Evolutionary conservation across 2,888 invertebrate genomes (phyloP), one percentile per base, ranked within the genome.

Genomic region (Trissolcus brochymenae): DNA sequence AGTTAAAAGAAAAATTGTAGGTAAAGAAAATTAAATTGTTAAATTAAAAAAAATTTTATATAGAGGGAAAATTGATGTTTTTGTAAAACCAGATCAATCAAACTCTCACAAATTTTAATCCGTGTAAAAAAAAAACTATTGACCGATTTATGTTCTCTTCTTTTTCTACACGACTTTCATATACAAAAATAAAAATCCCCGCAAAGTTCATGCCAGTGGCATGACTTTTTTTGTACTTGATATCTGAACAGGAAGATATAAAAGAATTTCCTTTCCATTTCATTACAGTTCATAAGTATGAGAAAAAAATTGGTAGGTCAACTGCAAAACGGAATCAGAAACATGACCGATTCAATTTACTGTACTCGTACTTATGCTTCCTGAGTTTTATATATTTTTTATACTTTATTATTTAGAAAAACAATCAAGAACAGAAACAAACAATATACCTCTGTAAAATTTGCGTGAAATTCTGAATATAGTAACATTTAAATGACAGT

Each of bases 281-380:
- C 16, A 46, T 46, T 16, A 46, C 7, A 46, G 16, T 16, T 6
- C 46, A 46, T 14, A 16, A 16, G 16, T 16, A 46, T 16, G 16
- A n/a, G n/a, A 46, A 6, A 46, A n/a, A n/a, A 6, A 46, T 46
- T 51, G 51, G 29, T 29, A 29, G 35, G 35, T 55, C 40, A 29
- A 13, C 4, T 49, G 16, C 11, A 29, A 50, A 50, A 46, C 16
- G 49, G 59, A 49, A 66, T 6, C 14, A 46, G 43, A 49, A 16
- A 41, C 55, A 1, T 4, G 11, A 46, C 49, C 51, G 54, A 50
- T 49, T 50, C 59, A 14, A 55, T 50, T 29, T 19, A 60, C 35
- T 35, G 46, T 77, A 80, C 74, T 81, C 78, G 81, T 83, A 83
- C 78, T 83, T 82, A 81, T 81, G 81, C 82, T 83, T 82, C 79